Base-by-base conservation (phyloP, 2,113 vertebrate species). In the Castor canadensis region DNA sequence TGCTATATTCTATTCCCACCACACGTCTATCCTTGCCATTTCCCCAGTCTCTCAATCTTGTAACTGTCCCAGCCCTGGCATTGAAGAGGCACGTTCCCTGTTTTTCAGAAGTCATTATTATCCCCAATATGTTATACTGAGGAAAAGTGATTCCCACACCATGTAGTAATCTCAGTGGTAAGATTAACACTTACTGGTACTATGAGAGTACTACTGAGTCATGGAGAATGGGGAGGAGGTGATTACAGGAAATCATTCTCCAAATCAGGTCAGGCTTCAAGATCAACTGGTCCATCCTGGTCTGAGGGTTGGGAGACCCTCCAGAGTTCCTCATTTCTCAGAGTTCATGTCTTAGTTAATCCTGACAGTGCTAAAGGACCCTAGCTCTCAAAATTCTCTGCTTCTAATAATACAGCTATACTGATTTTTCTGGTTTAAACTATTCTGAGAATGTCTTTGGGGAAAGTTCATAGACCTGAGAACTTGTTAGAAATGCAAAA, bases 191-290 rank as follows among this genome's bases (percentile, higher is more conserved):
- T 95, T 84, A 82, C 47, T 45, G 64, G 91, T 92, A 71, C 52
- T 79, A 1, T 86, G 66, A 94, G 89, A 94, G 89, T 76, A 75
- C 19, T 38, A 73, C 10, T 93, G 95, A 95, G 66, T 93, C 92
- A 96, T 5, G 52, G 22, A 62, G 49, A 77, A 26, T 26, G 32
- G 72, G 26, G 58, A 89, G 47, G 20, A 80, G n/a, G 64, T 43
- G n/a, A 72, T 84, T 87, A 87, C 40, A 93, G 84, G 87, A 93
- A 93, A 79, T 52, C 5, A 94, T 15, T 64, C 30, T 6, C 79
- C 71, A 76, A 95, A 77, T 87, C 71, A 97, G 79, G 83, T 87
- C 69, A 92, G 56, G 58, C 54, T 90, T 93, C 80, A 84, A 80
- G 52, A 94, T 66, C 52, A 93, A 80, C 92, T 89, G 79, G 89